Evolutionary conservation across 2,797 vertebrate genomes (phyloP).

Genomic region (Lycodopsis pacificus): DNA sequence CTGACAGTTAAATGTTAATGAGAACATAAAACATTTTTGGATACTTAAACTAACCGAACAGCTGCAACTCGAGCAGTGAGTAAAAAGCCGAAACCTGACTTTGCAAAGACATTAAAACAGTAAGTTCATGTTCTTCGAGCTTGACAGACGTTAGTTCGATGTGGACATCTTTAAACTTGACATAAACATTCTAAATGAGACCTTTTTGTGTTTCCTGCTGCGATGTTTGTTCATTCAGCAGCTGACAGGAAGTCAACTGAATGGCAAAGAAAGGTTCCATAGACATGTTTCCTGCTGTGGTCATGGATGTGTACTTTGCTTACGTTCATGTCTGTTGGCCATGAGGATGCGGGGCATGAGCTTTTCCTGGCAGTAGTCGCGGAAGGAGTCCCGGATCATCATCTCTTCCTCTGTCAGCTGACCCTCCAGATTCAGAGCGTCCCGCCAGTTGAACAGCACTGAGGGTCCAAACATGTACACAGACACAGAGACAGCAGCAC

Average conservation of each 20-base stretch:
- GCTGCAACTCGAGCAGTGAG: not conserved
- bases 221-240: not conserved
- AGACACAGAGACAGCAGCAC: constrained; percentile 49
- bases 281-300: not conserved
- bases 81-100: accelerated
- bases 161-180: not conserved
- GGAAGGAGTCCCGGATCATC: constrained; percentile 91
- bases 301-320: constrained; percentile 21
- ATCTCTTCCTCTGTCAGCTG: constrained; percentile 91
- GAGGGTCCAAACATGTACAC: constrained; percentile 36
- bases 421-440: constrained; percentile 87
- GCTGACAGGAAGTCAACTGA: not conserved
- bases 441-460: constrained; percentile 88
- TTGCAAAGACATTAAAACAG: not conserved
- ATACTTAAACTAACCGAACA: not conserved
- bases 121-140: not conserved
- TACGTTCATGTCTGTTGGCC: constrained; percentile 92
- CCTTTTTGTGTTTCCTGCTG: not conserved
- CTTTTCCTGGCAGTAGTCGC: constrained; percentile 90
- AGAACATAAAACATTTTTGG: not conserved
- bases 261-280: not conserved
- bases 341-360: constrained; percentile 91
- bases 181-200: not conserved
- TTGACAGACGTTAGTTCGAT: not conserved
- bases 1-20: constrained; percentile 39